A percentile compares a stretch with the other conserved stretches of the same genome.
Conservation (phyloP, 2,113 vertebrate genomes). For the Megaleporinus macrocephalus region DNA sequence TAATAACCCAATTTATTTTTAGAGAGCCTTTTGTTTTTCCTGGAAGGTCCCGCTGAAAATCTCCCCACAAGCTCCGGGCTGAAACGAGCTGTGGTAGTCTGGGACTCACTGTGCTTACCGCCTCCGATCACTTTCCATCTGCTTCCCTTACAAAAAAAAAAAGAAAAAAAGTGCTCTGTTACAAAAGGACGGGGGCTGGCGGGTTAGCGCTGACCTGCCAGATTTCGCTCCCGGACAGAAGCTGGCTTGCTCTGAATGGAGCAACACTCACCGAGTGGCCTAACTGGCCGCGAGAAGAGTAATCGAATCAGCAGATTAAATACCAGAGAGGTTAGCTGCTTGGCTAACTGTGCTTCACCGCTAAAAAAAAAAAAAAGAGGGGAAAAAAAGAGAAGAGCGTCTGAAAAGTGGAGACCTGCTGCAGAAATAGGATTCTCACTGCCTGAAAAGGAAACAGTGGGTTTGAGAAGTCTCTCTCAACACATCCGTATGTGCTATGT, state of each 20-base stretch:
- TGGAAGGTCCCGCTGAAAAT: constrained; percentile 54
- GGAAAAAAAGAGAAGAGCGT: background rate
- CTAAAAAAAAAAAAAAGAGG: too few species aligned
- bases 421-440: constrained; percentile 1
- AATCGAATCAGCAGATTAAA: constrained; percentile 43
- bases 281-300: constrained; percentile 43
- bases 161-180: constrained; percentile 39
- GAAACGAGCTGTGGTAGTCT: constrained; percentile 53
- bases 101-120: constrained; percentile 47
- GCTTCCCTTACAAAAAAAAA: constrained; percentile 24
- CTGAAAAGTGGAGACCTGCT: constrained; percentile 5
- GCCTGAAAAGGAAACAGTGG: constrained; percentile 34
- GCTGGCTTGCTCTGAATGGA: constrained; percentile 45
- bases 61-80: constrained; percentile 48
- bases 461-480: background rate
- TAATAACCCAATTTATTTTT: constrained; percentile 61
- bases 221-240: constrained; percentile 44
- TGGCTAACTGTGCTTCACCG: constrained; percentile 23
- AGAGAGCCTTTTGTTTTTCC: constrained; percentile 57
- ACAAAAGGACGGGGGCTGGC: constrained; percentile 42
- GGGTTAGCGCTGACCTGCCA: constrained; percentile 45
- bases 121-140: constrained; percentile 53
- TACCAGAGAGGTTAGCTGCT: constrained; percentile 43
- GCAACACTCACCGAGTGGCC: constrained; percentile 34
- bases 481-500: background rate